Percentiles rank a stretch among this genome's conserved stretches.
Conservation (phyloP, 2,888 invertebrate species). For the Emmelina monodactyla region DNA sequence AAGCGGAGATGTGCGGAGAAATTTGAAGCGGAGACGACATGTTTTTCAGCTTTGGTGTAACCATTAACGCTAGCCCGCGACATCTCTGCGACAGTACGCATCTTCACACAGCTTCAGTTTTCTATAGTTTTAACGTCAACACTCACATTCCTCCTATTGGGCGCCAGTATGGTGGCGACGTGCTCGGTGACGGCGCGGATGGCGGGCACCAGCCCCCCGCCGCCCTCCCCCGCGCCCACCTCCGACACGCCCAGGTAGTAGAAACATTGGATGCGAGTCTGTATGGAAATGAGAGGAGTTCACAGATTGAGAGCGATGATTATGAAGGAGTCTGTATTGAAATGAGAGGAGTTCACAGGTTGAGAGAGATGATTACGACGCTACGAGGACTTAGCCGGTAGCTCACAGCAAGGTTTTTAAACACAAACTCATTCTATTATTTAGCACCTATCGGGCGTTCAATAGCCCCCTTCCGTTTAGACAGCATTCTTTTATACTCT, state of each 20-base stretch:
- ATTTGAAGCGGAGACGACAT: too few relatives aligned
- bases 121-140: background rate
- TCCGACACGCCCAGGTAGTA: constrained; percentile 75
- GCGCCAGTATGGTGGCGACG: constrained; percentile 25
- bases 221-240: constrained; percentile 26
- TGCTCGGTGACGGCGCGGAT: constrained; percentile 44
- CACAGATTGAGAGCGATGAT: background rate
- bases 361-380: background rate
- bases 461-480: too few relatives aligned
- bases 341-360: background rate
- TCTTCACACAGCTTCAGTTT: too few relatives aligned
- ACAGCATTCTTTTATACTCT: too few relatives aligned
- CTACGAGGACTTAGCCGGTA: background rate
- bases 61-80: too few relatives aligned
- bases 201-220: constrained; percentile 44
- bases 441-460: too few relatives aligned
- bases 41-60: too few relatives aligned
- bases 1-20: too few relatives aligned
- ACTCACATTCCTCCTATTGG: constrained; percentile 26
- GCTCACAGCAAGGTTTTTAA: too few relatives aligned
- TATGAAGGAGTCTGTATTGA: background rate
- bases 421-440: too few relatives aligned
- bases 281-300: constrained; percentile 12
- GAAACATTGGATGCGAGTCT: constrained; percentile 94
- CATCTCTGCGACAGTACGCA: too few relatives aligned